Percentiles rank a stretch among this genome's conserved stretches.
Evolutionary conservation across 1,140 invertebrate genomes (phyloP).

Genomic region (Plutomurus gul): DNA sequence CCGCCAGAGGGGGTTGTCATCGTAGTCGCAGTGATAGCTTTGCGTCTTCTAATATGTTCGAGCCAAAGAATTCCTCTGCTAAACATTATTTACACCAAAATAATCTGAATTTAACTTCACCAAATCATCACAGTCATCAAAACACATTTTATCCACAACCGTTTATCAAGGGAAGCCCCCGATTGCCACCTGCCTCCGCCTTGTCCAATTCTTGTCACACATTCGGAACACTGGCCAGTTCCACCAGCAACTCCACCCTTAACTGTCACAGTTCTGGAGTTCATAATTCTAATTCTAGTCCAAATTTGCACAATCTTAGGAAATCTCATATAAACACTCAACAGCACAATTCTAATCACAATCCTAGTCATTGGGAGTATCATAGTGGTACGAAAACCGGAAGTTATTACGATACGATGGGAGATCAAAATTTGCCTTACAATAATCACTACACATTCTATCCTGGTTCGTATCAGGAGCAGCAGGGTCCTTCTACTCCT

Average conservation of each 20-base stretch:
- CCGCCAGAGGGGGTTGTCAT: background rate
- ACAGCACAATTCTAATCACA: background rate
- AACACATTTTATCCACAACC: background rate
- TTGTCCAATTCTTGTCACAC: constrained; percentile 17
- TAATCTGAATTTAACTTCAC: background rate
- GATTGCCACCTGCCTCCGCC: background rate
- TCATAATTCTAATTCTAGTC: constrained; percentile 13
- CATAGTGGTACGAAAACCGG: background rate
- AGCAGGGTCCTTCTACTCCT: background rate
- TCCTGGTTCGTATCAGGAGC: background rate
- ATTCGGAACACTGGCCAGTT: background rate
- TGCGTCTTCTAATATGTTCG: constrained; percentile 2
- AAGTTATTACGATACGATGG: background rate
- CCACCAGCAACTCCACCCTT: background rate
- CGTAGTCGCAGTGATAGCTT: background rate
- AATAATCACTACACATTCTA: background rate
- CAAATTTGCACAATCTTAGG: background rate
- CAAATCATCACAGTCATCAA: background rate
- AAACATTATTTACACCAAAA: background rate
- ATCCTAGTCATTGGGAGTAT: background rate
- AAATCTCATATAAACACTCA: background rate
- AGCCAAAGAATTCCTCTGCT: constrained; percentile 2
- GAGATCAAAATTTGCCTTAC: background rate
- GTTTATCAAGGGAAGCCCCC: background rate
- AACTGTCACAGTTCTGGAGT: background rate